Evolutionary conservation across 2,888 invertebrate species (phyloP).

Genomic region (Siphlonurus alternatus): DNA sequence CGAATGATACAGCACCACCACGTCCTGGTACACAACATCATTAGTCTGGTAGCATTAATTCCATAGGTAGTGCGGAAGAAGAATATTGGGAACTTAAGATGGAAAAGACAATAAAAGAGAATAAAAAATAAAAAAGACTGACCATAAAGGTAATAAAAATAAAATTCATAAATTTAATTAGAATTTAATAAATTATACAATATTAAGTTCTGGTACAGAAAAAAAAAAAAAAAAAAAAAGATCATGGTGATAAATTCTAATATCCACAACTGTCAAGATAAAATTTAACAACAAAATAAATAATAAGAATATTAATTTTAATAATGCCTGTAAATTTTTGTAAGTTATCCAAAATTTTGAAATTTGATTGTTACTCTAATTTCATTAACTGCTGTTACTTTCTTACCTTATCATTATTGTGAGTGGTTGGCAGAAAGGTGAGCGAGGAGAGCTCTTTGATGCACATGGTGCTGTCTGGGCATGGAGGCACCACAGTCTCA

Average conservation of each 20-base stretch:
- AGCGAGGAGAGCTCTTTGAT: slow-evolving; percentile 46
- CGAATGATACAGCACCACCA: slow-evolving; percentile 60
- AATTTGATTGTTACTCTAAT: neutral
- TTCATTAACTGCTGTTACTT: no score
- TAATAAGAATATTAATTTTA: no score
- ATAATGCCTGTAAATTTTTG: neutral
- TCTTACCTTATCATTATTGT: slow-evolving; percentile 42
- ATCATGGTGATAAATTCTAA: no score
- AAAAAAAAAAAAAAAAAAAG: no score
- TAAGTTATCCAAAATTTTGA: neutral
- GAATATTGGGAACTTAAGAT: slow-evolving; percentile 6
- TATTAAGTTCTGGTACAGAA: no score
- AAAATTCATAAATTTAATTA: no score
- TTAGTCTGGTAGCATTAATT: slow-evolving; percentile 11
- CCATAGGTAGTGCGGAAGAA: no score
- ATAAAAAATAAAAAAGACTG: slow-evolving; percentile 5
- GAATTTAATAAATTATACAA: no score
- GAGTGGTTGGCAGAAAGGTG: slow-evolving; percentile 43
- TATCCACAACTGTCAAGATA: no score
- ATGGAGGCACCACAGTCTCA: slow-evolving; percentile 9
- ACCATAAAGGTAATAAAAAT: no score
- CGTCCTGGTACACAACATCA: slow-evolving; percentile 54
- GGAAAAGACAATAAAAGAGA: slow-evolving; percentile 10
- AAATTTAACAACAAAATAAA: no score
- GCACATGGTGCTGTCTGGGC: slow-evolving; percentile 25